Evolutionary conservation across 2,888 invertebrate genomes (phyloP).

Genomic region (Carterocephalus palaemon): DNA sequence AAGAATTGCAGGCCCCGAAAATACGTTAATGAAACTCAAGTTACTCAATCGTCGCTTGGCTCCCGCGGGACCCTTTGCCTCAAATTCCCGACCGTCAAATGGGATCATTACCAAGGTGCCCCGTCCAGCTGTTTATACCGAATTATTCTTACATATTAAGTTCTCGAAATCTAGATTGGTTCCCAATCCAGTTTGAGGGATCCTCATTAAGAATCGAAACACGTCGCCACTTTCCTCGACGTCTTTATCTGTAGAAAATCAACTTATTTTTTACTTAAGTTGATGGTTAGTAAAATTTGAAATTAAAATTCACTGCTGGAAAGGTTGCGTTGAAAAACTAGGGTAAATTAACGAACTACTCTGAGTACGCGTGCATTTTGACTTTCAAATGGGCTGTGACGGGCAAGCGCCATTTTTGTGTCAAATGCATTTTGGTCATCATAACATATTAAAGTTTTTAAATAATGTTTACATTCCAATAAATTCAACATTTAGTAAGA

Average conservation of each 20-base stretch:
- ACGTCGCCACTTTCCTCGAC: conserved; percentile 33
- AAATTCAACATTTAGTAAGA: too few species aligned
- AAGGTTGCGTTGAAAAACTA: conserved; percentile 23
- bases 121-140: conserved; percentile 9
- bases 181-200: conserved; percentile 13
- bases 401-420: conserved; percentile 21
- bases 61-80: conserved; percentile 9
- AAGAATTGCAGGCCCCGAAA: not conserved
- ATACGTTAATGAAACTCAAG: conserved; percentile 2
- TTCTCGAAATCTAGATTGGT: conserved; percentile 24
- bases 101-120: conserved; percentile 18
- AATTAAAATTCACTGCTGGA: conserved; percentile 32
- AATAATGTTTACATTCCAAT: not conserved
- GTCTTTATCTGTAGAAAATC: conserved; percentile 37
- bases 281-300: conserved; percentile 34
- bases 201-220: conserved; percentile 22
- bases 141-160: conserved; percentile 21
- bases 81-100: conserved; percentile 22
- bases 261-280: conserved; percentile 31
- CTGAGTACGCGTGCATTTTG: conserved; percentile 12
- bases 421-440: conserved; percentile 13
- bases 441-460: not conserved
- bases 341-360: conserved; percentile 23
- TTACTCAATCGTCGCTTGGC: conserved; percentile 8
- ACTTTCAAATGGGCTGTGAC: conserved; percentile 13